phyloP scores from a whole-genome alignment of 2,888 invertebrate species.

The Cenopis cana region DNA sequence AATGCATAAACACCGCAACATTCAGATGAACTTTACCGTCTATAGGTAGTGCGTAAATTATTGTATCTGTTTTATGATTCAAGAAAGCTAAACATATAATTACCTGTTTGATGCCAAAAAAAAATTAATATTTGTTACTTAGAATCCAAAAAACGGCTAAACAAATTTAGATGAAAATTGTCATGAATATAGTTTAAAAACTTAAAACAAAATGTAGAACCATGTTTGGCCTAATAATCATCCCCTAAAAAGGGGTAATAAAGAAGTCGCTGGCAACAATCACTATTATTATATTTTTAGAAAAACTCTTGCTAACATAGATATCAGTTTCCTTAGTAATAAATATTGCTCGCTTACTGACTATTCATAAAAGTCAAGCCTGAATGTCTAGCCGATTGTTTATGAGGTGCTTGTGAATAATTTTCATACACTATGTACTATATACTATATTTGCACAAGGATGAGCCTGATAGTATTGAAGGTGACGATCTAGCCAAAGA shows the following conservation, averaged over 20 bases:
- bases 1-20: no score
- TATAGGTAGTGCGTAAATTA: no score
- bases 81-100: no score
- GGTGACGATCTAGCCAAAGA: conserved; percentile 25
- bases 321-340: conserved; percentile 34
- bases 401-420: conserved; percentile 31
- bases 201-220: no score
- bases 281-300: neutral
- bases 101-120: neutral
- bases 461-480: conserved; percentile 29
- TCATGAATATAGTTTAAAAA: no score
- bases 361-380: conserved; percentile 12
- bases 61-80: no score
- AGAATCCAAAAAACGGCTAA: neutral
- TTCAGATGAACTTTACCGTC: no score
- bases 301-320: neutral
- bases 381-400: conserved; percentile 20
- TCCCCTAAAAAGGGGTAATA: neutral
- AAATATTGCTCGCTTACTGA: conserved; percentile 22
- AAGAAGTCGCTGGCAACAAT: no score
- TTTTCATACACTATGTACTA: conserved; percentile 26
- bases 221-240: neutral
- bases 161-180: neutral
- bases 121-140: no score
- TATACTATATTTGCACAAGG: conserved; percentile 21